These are phyloP conservation scores for Drosophila truncata DNA, from an alignment of 1,140 invertebrate genomes.

Conservation along the genomic window DNA sequence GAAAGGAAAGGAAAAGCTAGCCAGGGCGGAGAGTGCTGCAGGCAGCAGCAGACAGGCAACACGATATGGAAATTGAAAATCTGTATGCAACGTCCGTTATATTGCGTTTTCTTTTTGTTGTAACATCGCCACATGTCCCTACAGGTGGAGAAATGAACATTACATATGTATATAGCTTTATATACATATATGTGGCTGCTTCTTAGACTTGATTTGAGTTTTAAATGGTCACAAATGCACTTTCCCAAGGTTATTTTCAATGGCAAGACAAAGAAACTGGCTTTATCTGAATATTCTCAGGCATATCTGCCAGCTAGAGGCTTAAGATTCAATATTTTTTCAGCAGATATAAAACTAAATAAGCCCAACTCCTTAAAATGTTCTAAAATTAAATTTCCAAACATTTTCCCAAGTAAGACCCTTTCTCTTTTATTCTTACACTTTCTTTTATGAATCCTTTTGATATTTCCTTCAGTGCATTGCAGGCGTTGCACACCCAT, in stretches of 20 bases:
- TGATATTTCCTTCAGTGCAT: neutral
- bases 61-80: conserved; percentile 74
- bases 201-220: neutral
- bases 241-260: neutral
- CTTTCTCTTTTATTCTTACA: neutral
- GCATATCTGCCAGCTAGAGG: neutral
- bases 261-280: neutral
- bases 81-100: conserved; percentile 47
- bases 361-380: neutral
- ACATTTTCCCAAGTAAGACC: neutral
- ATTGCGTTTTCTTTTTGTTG: neutral
- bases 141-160: conserved; percentile 6
- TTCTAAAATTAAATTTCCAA: neutral
- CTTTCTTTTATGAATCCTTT: neutral
- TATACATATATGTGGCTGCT: no score
- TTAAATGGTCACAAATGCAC: neutral
- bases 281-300: neutral
- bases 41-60: conserved; percentile 17
- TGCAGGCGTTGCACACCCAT: conserved; percentile 10
- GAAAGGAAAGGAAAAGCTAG: conserved; percentile 30
- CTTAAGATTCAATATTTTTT: neutral
- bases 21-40: conserved; percentile 9
- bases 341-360: neutral
- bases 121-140: conserved; percentile 14
- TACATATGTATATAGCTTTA: neutral